Evolutionary conservation across 2,113 vertebrate species (phyloP).

Genomic region (Sturnira hondurensis): DNA sequence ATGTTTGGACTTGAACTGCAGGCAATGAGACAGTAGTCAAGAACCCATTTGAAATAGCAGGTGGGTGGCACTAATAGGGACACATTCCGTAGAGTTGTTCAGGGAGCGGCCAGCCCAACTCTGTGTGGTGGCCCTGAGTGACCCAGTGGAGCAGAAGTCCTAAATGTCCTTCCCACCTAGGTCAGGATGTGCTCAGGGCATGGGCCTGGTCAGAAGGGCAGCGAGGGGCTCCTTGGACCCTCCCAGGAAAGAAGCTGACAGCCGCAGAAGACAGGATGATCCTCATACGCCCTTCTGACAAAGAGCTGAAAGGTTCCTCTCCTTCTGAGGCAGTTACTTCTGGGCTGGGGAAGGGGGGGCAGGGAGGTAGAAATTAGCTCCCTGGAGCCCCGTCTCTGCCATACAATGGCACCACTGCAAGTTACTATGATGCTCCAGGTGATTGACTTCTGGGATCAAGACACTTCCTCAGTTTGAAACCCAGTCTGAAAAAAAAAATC

Average conservation of each 20-base stretch:
- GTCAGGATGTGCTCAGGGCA: background rate
- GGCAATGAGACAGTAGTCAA: background rate
- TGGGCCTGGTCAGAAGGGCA: background rate
- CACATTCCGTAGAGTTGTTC: background rate
- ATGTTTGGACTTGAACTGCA: background rate
- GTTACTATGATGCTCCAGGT: slow-evolving; percentile 1
- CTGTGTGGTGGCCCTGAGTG: background rate
- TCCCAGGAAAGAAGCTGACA: background rate
- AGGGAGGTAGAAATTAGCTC: background rate
- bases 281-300: background rate
- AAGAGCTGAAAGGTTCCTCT: background rate
- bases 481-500: slow-evolving; percentile 64
- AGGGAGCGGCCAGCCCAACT: background rate
- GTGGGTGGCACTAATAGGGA: accelerated
- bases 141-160: background rate
- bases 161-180: background rate
- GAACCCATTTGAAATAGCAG: background rate
- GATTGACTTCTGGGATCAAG: slow-evolving; percentile 73
- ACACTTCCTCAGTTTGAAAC: slow-evolving; percentile 66
- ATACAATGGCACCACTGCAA: background rate
- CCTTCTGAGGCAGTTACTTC: background rate
- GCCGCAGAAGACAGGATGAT: background rate
- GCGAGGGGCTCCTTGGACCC: background rate
- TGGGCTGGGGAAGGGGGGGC: too few species aligned
- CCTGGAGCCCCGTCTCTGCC: slow-evolving; percentile 23